Evolutionary conservation across 2,888 invertebrate species (phyloP).

Genomic region (Dysmachus trigonus): DNA sequence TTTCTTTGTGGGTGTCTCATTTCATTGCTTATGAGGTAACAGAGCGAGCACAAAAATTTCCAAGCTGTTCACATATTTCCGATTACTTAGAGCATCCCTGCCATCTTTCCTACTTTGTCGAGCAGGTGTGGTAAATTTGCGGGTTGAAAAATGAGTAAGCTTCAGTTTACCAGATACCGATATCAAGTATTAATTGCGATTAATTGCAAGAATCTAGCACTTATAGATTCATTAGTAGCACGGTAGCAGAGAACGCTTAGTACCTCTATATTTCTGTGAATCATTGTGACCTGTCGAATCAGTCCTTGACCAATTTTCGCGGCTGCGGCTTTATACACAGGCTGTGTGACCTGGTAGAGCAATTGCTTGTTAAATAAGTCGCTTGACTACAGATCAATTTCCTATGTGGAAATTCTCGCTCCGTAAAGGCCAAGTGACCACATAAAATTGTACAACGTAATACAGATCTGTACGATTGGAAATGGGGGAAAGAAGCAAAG

Average conservation of each 20-base stretch:
- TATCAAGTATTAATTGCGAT: background rate
- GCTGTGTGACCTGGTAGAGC: background rate
- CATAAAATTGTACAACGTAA: background rate
- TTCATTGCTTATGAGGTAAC: background rate
- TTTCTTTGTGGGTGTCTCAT: background rate
- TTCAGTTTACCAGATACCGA: background rate
- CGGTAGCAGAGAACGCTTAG: background rate
- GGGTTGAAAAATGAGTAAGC: background rate
- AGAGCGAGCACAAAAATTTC: background rate
- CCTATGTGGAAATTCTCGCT: background rate
- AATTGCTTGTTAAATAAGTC: background rate
- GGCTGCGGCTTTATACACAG: background rate
- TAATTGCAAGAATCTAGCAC: background rate
- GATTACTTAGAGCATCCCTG: background rate
- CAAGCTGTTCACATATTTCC: background rate
- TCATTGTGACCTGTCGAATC: background rate
- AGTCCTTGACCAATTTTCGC: background rate
- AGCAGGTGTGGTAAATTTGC: background rate
- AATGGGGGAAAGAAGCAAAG: background rate
- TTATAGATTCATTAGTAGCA: background rate
- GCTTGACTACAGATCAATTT: background rate
- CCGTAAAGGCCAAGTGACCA: background rate
- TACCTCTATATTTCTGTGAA: background rate
- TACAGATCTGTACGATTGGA: background rate
- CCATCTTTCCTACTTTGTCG: background rate